These are phyloP conservation scores for Myotis myotis DNA, from an alignment of 2,797 vertebrate species.

Conservation along the genomic window DNA sequence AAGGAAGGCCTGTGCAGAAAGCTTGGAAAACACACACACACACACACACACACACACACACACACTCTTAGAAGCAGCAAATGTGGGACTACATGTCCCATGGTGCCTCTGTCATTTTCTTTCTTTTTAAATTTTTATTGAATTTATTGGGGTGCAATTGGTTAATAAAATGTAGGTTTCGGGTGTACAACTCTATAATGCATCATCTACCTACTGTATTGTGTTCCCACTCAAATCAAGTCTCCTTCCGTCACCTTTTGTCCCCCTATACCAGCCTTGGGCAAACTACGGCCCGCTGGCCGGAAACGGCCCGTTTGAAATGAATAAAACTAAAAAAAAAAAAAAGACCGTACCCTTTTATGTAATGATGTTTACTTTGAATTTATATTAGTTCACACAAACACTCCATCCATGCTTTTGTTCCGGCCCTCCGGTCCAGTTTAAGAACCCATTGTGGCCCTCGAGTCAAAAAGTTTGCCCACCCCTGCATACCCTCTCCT, in stretches of 20 bases:
- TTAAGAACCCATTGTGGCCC: too few relatives aligned
- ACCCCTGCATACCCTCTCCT: too few relatives aligned
- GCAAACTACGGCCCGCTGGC: too few relatives aligned
- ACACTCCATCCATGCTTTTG: too few relatives aligned
- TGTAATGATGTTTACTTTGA: too few relatives aligned
- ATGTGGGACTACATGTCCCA: neutral
- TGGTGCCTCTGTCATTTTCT: neutral
- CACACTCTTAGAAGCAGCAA: neutral
- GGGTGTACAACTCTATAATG: neutral
- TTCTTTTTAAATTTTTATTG: neutral
- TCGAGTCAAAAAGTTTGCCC: too few relatives aligned
- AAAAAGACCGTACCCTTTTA: too few relatives aligned
- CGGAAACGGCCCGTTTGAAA: too few relatives aligned
- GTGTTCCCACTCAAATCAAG: neutral
- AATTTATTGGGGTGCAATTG: neutral
- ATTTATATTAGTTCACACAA: too few relatives aligned
- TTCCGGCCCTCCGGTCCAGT: too few relatives aligned
- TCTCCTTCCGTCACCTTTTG: neutral
- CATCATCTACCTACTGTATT: neutral
- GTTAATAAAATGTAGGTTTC: neutral
- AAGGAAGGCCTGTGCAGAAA: neutral
- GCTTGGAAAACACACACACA: neutral
- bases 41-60: neutral
- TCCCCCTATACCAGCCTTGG: neutral
- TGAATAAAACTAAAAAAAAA: too few relatives aligned